phyloP scores from a whole-genome alignment of 2,888 invertebrate species.

The Rhingia rostrata region DNA sequence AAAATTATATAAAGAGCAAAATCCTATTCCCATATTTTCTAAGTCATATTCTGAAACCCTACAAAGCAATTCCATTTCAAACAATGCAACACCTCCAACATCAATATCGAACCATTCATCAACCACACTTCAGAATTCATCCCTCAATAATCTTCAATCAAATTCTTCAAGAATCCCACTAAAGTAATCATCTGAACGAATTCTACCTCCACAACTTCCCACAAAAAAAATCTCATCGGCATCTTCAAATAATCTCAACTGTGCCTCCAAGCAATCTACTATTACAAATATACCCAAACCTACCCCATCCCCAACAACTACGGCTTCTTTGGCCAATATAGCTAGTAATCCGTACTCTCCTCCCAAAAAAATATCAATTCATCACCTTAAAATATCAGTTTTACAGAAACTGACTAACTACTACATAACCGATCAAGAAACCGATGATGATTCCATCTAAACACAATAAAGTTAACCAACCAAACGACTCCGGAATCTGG shows the following conservation, averaged over 20 bases:
- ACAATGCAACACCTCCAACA: background rate
- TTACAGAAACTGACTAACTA: too few species aligned
- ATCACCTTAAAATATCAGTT: constrained; percentile 9
- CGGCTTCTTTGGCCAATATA: too few species aligned
- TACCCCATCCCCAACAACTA: background rate
- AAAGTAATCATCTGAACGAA: background rate
- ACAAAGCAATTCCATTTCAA: background rate
- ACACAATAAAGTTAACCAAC: background rate
- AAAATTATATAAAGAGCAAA: constrained; percentile 20
- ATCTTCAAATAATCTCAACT: too few species aligned
- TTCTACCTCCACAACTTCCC: too few species aligned
- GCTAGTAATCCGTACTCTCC: background rate
- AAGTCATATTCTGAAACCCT: constrained; percentile 14
- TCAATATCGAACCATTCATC: background rate
- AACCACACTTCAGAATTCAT: background rate
- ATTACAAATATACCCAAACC: constrained; percentile 13
- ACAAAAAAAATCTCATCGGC: too few species aligned
- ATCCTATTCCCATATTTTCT: background rate
- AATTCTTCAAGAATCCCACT: background rate
- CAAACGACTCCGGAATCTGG: background rate
- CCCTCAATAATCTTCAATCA: background rate
- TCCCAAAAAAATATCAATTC: constrained; percentile 6
- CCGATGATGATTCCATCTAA: constrained; percentile 16
- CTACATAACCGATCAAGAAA: background rate
- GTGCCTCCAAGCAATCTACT: constrained; percentile 12